phyloP scores from a whole-genome alignment of 2,113 vertebrate species.

The Pelecanoides urinatrix region DNA sequence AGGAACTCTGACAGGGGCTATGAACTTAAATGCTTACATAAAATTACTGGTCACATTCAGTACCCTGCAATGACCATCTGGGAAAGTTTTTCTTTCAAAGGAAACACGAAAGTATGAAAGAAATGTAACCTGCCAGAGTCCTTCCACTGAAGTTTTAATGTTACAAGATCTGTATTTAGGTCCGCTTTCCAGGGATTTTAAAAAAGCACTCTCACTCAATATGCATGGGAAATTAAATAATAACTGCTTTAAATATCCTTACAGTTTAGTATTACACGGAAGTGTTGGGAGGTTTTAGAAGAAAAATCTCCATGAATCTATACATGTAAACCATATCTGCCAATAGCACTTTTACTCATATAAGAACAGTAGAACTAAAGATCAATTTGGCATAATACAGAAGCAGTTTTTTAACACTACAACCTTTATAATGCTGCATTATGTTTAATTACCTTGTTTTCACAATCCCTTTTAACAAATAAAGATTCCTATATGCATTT shows the following conservation, averaged over 20 bases:
- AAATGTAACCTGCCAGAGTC: constrained; percentile 5
- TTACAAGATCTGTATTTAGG: neutral
- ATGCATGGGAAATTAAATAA: neutral
- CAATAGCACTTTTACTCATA: neutral
- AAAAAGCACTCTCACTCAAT: neutral
- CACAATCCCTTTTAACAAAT: neutral
- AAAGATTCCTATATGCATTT: neutral
- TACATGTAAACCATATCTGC: neutral
- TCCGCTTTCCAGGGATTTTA: neutral
- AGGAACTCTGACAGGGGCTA: constrained; percentile 41
- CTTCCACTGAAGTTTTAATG: neutral
- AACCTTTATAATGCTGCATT: neutral
- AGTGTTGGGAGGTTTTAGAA: neutral
- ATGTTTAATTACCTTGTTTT: neutral
- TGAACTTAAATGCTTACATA: constrained; percentile 57
- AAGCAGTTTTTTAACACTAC: neutral
- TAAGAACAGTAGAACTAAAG: neutral
- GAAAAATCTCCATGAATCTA: neutral
- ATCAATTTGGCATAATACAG: neutral
- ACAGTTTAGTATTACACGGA: neutral
- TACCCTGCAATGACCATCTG: constrained; percentile 27
- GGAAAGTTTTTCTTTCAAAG: constrained; percentile 48
- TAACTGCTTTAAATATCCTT: neutral
- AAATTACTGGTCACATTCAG: constrained; percentile 62
- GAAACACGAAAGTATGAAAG: neutral